These are phyloP conservation scores for Pelecanoides urinatrix DNA, from an alignment of 2,113 vertebrate species.

Conservation along the genomic window DNA sequence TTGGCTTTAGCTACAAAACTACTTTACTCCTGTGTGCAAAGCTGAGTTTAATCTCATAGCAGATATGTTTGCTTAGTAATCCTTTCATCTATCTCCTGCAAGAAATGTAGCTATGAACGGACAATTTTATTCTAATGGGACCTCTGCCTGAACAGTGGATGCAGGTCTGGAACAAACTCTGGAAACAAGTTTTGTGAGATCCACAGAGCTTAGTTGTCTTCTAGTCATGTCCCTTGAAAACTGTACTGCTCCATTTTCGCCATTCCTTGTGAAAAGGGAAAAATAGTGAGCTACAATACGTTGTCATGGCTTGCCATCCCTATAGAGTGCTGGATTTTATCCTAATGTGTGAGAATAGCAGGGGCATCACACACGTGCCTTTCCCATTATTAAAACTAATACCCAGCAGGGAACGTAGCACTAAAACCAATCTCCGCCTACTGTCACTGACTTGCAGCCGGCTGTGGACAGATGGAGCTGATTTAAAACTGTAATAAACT, in stretches of 20 bases:
- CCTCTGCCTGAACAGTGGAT: background rate
- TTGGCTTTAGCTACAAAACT: conserved; percentile 10
- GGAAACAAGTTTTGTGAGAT: background rate
- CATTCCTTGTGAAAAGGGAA: background rate
- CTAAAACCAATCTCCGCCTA: conserved; percentile 27
- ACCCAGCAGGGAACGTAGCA: conserved; percentile 61
- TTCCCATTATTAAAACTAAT: conserved; percentile 50
- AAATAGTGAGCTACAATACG: background rate
- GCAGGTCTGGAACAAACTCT: background rate
- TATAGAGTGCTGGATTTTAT: background rate
- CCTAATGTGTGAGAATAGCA: conserved; percentile 31
- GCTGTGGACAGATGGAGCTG: conserved; percentile 73
- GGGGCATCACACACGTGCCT: conserved; percentile 59
- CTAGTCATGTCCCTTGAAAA: background rate
- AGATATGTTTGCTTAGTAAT: background rate
- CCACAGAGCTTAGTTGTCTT: background rate
- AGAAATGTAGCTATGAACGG: background rate
- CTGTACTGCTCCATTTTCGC: background rate
- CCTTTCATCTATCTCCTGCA: background rate
- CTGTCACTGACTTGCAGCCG: conserved; percentile 56
- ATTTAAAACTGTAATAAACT: conserved; percentile 66
- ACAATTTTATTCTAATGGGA: background rate
- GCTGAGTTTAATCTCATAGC: background rate
- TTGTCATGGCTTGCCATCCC: conserved; percentile 41
- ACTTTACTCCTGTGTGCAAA: background rate